A percentile compares a stretch with the other conserved stretches of the same genome.
phyloP scores from a whole-genome alignment of 2,888 invertebrate genomes.

The Drosophila siamana region DNA sequence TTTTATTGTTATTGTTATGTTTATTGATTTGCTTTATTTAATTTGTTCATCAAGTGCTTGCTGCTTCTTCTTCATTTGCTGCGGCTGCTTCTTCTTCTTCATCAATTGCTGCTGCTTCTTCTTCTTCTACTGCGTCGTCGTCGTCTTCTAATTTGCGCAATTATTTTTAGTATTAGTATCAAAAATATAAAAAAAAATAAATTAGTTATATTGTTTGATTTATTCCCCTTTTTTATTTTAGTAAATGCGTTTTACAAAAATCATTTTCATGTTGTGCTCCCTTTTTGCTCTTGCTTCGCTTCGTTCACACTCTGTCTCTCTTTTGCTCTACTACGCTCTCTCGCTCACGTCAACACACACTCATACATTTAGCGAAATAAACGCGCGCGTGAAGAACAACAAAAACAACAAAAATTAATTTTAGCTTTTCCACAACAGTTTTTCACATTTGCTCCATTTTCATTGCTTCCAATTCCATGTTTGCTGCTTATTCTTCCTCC shows the following conservation, averaged over 20 bases:
- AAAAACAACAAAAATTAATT: slow-evolving; percentile 68
- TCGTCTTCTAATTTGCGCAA: slow-evolving; percentile 26
- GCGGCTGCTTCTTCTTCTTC: background rate
- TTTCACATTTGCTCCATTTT: slow-evolving; percentile 76
- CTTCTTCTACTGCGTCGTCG: slow-evolving; percentile 11
- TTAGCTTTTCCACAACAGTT: slow-evolving; percentile 71
- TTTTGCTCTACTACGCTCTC: slow-evolving; percentile 13
- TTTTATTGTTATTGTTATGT: slow-evolving; percentile 65
- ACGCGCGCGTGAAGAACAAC: slow-evolving; percentile 75
- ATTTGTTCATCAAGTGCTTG: slow-evolving; percentile 42
- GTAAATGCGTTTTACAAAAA: slow-evolving; percentile 74
- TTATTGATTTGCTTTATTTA: slow-evolving; percentile 65
- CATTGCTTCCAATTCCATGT: slow-evolving; percentile 48
- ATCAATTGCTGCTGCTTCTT: slow-evolving; percentile 10
- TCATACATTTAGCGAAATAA: slow-evolving; percentile 33
- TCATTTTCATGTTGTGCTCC: slow-evolving; percentile 12
- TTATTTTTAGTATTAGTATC: slow-evolving; percentile 12
- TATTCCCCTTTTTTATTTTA: slow-evolving; percentile 41
- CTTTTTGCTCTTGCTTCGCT: slow-evolving; percentile 14
- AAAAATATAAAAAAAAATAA: slow-evolving; percentile 16
- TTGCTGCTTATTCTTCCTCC: background rate
- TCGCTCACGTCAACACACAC: slow-evolving; percentile 10
- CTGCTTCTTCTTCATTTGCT: slow-evolving; percentile 15
- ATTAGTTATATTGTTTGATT: slow-evolving; percentile 12
- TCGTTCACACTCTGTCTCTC: slow-evolving; percentile 8